Conservation (phyloP, 2,797 vertebrate genomes). For the Catharus ustulatus region DNA sequence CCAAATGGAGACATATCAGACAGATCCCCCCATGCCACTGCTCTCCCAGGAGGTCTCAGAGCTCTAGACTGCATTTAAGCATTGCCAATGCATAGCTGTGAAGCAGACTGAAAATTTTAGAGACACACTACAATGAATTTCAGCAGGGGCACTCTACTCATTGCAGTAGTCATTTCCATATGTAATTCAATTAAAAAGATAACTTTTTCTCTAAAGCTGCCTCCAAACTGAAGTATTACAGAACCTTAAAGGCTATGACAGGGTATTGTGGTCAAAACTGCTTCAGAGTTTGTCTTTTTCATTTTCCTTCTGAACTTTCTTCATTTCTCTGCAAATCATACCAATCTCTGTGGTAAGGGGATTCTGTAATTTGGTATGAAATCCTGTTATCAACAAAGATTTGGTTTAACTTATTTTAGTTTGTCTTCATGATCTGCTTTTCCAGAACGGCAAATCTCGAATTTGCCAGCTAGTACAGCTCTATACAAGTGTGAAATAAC, state of each 20-base stretch:
- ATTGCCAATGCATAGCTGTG: neutral
- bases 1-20: neutral
- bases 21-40: neutral
- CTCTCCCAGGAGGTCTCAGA: neutral
- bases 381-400: slow-evolving; percentile 8
- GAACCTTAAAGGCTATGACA: neutral
- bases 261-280: neutral
- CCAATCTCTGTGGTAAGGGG: neutral
- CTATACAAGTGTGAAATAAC: slow-evolving; percentile 10
- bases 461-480: neutral
- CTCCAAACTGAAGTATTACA: neutral
- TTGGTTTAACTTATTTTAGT: neutral
- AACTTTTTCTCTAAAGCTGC: neutral
- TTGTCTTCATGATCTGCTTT: neutral
- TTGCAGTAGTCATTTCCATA: neutral
- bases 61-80: neutral
- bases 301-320: neutral
- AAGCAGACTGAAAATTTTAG: neutral
- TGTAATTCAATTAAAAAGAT: neutral
- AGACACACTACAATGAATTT: neutral
- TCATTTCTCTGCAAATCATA: neutral
- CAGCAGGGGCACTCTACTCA: neutral
- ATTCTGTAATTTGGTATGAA: slow-evolving; percentile 31
- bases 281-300: neutral
- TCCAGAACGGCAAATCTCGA: neutral